Evolutionary conservation across 2,113 vertebrate genomes (phyloP).

Genomic region (Gymnogyps californianus): DNA sequence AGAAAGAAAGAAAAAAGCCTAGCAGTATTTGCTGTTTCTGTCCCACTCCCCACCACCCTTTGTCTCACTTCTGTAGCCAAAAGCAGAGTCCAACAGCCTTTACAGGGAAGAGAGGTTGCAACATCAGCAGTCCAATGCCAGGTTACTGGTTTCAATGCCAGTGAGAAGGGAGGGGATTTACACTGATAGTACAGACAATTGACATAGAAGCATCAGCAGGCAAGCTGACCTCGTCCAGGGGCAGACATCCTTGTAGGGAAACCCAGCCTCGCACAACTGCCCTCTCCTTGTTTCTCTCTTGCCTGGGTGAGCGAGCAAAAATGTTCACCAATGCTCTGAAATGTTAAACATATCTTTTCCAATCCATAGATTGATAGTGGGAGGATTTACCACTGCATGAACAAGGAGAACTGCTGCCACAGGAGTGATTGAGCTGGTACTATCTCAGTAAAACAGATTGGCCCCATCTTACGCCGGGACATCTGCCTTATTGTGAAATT

Average conservation of each 20-base stretch:
- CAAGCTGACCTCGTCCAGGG: fast-evolving
- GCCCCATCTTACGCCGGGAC: background rate
- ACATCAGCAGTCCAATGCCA: background rate
- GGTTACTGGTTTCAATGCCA: background rate
- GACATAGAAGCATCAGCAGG: background rate
- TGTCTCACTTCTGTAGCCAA: background rate
- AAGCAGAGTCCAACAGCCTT: background rate
- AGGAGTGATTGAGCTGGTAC: background rate
- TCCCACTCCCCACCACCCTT: background rate
- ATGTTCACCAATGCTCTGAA: background rate
- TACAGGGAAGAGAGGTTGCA: background rate
- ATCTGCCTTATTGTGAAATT: background rate
- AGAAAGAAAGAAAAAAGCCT: too few species aligned
- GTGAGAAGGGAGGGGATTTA: background rate
- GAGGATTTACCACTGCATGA: background rate
- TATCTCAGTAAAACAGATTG: background rate
- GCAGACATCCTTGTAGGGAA: background rate
- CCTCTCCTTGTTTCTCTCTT: background rate
- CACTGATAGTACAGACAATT: fast-evolving
- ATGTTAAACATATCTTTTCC: background rate
- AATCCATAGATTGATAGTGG: background rate
- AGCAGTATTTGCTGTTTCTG: background rate
- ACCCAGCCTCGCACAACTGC: background rate
- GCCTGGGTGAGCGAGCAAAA: background rate
- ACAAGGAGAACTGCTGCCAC: background rate